Percentiles rank a stretch among this genome's conserved stretches.
phyloP scores from a whole-genome alignment of 2,113 vertebrate species.

The Recurvirostra avosetta region DNA sequence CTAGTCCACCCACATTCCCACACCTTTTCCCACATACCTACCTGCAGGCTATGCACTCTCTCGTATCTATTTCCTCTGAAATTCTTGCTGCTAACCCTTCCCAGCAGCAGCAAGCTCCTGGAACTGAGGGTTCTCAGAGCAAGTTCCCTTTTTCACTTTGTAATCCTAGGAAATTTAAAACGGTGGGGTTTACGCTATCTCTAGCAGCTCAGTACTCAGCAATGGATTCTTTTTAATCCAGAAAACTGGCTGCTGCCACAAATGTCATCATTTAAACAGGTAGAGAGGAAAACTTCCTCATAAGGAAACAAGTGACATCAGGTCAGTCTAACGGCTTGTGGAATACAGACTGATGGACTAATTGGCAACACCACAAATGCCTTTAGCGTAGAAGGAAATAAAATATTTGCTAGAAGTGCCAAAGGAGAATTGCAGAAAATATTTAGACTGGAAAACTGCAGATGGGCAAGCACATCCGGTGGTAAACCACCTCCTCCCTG shows the following conservation, averaged over 20 bases:
- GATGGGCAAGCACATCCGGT: slow-evolving; percentile 7
- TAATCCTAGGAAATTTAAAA: background rate
- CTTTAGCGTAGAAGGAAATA: slow-evolving; percentile 11
- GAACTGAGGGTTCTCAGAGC: background rate
- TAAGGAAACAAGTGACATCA: background rate
- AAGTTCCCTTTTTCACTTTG: background rate
- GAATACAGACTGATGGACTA: background rate
- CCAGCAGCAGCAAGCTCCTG: background rate
- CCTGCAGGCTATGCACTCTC: background rate
- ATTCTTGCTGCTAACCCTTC: background rate
- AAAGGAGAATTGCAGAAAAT: slow-evolving; percentile 1
- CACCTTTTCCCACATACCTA: background rate
- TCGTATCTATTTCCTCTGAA: background rate
- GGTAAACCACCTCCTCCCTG: slow-evolving; percentile 20
- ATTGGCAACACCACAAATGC: background rate
- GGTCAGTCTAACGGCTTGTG: slow-evolving; percentile 17
- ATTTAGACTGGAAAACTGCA: slow-evolving; percentile 46
- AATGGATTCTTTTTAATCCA: background rate
- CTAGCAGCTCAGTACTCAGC: background rate
- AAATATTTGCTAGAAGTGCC: slow-evolving; percentile 35
- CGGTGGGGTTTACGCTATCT: background rate
- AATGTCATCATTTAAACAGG: background rate
- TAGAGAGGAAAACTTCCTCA: background rate
- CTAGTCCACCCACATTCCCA: background rate
- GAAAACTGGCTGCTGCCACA: background rate